A percentile compares a stretch with the other conserved stretches of the same genome.
phyloP scores from a whole-genome alignment of 2,113 vertebrate species.

The Bubo scandiacus region DNA sequence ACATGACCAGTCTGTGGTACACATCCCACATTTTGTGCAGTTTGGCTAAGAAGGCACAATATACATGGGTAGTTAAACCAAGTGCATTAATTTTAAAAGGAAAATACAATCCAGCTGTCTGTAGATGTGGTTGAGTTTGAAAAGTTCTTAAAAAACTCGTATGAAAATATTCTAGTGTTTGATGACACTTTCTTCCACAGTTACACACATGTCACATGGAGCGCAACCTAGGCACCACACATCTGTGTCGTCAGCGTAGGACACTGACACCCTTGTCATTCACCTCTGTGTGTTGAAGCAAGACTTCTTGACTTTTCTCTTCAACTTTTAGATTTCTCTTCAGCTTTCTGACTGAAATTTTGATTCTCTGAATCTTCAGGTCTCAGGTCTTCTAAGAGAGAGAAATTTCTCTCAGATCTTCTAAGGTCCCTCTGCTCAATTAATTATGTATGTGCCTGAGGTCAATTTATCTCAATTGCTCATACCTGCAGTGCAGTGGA shows the following conservation, averaged over 20 bases:
- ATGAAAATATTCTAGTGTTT: background rate
- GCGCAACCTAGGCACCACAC: background rate
- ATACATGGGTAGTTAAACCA: background rate
- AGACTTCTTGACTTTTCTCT: background rate
- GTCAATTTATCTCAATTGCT: background rate
- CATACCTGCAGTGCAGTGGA: background rate
- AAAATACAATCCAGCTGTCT: background rate
- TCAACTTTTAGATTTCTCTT: background rate
- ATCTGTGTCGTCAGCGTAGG: background rate
- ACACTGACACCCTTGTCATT: background rate
- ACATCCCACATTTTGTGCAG: background rate
- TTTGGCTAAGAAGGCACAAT: background rate
- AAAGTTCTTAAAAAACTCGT: background rate
- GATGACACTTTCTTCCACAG: background rate
- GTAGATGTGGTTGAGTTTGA: background rate
- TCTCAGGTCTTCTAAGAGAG: background rate
- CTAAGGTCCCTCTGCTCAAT: background rate
- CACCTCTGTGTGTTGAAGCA: background rate
- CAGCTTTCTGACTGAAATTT: background rate
- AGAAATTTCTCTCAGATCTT: background rate
- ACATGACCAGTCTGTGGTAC: background rate
- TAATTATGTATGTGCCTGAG: accelerated
- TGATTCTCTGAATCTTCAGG: background rate
- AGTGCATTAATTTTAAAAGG: background rate
- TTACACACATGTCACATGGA: background rate